Base-by-base conservation (phyloP, 2,888 invertebrate genomes). In the Chymomyza procnemis region DNA sequence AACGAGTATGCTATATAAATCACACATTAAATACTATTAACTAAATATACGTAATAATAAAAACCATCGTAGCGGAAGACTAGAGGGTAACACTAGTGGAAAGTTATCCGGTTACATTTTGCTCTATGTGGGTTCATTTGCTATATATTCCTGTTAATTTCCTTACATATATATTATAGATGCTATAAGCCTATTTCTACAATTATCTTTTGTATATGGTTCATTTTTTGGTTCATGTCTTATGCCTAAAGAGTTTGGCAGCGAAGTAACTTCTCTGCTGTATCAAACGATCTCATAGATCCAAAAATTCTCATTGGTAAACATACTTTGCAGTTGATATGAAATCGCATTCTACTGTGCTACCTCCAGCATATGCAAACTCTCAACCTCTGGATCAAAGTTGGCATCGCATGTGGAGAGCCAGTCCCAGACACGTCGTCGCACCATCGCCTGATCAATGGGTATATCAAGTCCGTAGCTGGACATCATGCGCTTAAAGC, bases 341-440 rank as follows among this genome's bases (percentile, higher is more conserved):
- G 52, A 47, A 16, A 41, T 12, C 19, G 56, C 61, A 12, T 34
- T 56, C 67, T 87, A 87, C 60, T 86, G 76, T 8, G 78, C 68
- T 63, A 85, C 68, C 18, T 90, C 90, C 59, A 90, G 60, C 5
- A 87, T 76, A 12, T 85, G 81, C 22, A 90, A 69, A 61, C 90
- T 90, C 57, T 90, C 90, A 1, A 90, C 75, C 64, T 90, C 89
- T 4, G 82, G 85, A 73, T 91, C 91, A 47, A 90, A 90, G 67
- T 87, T 89, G 57, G 86, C 85, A 69, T 93, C 93, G 76, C 93
- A 93, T 48, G 92, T 92, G 77, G 92, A 91, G n/a, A 94, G 91
- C 94, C 94, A 94, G 70, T 94, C 94, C 89, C 93, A 93, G 67
- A 94, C 93, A 62, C 94, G 90, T 67, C 93, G 92, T 50, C 93